These are phyloP conservation scores for Ametastegia equiseti DNA, from an alignment of 2,888 invertebrate genomes.

Conservation along the genomic window DNA sequence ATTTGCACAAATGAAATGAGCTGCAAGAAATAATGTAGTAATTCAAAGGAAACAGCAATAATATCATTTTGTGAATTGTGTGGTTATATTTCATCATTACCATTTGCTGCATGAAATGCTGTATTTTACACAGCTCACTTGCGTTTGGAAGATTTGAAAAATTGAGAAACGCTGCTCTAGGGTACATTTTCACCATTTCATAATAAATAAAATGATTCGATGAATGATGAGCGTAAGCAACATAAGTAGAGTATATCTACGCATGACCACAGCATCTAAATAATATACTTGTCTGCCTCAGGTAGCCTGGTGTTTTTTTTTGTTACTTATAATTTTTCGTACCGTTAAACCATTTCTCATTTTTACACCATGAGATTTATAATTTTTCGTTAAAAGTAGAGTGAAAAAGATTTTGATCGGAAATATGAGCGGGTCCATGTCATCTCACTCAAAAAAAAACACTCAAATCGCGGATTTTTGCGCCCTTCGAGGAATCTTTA, in stretches of 20 bases:
- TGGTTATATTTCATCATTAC: background rate
- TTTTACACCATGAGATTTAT: constrained; percentile 2
- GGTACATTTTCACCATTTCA: constrained; percentile 8
- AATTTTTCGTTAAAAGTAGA: constrained; percentile 12
- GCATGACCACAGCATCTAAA: constrained; percentile 35
- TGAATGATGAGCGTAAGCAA: constrained; percentile 36
- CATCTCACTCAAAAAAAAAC: too few species aligned
- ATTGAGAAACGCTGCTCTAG: constrained; percentile 40
- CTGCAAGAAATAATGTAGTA: background rate
- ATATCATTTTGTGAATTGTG: too few species aligned
- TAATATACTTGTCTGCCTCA: constrained; percentile 26
- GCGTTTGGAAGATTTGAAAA: background rate
- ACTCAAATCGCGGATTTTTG: too few species aligned
- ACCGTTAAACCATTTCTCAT: background rate
- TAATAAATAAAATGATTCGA: constrained; percentile 26
- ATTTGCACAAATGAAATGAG: background rate
- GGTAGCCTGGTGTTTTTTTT: constrained; percentile 26
- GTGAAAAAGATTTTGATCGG: background rate
- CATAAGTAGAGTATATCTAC: constrained; percentile 22
- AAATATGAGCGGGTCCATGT: too few species aligned
- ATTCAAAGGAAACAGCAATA: background rate
- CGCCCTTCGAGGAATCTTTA: too few species aligned
- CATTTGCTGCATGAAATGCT: background rate
- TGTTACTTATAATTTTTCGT: background rate
- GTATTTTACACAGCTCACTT: background rate